Conservation (phyloP, 2,888 invertebrate genomes). For the Ichneumon xanthorius region DNA sequence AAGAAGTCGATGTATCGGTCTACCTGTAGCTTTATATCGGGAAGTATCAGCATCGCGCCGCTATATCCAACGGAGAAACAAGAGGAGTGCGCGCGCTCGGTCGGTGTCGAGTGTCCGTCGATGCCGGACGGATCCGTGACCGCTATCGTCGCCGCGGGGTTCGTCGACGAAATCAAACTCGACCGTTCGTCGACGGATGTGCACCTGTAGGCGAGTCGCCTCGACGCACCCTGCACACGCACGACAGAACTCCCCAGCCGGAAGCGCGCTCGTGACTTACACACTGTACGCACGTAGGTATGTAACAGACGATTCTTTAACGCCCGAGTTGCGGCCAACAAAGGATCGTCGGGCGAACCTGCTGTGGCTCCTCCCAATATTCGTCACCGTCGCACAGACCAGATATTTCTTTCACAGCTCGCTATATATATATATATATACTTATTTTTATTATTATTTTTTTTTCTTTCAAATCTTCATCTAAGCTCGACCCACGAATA, state of each 20-base stretch:
- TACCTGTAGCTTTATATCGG: constrained; percentile 84
- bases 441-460: too few relatives aligned
- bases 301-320: constrained; percentile 42
- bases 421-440: too few relatives aligned
- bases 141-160: constrained; percentile 10
- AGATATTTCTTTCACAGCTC: background rate
- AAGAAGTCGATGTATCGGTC: constrained; percentile 11
- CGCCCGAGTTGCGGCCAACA: constrained; percentile 49
- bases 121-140: constrained; percentile 27
- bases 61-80: constrained; percentile 27
- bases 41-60: constrained; percentile 81
- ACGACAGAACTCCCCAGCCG: constrained; percentile 34
- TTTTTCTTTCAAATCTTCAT: background rate
- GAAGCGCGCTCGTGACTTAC: constrained; percentile 52
- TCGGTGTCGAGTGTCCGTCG: constrained; percentile 26
- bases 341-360: constrained; percentile 22
- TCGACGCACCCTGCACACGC: constrained; percentile 33
- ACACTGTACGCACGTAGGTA: constrained; percentile 12
- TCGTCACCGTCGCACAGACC: constrained; percentile 13
- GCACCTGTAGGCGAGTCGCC: constrained; percentile 38
- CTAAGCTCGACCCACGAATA: background rate
- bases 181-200: constrained; percentile 28
- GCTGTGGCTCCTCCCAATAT: background rate
- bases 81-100: background rate
- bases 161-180: constrained; percentile 37